Percentiles rank a stretch among this genome's conserved stretches.
phyloP scores from a whole-genome alignment of 2,888 invertebrate species.

The Mimas tiliae region DNA sequence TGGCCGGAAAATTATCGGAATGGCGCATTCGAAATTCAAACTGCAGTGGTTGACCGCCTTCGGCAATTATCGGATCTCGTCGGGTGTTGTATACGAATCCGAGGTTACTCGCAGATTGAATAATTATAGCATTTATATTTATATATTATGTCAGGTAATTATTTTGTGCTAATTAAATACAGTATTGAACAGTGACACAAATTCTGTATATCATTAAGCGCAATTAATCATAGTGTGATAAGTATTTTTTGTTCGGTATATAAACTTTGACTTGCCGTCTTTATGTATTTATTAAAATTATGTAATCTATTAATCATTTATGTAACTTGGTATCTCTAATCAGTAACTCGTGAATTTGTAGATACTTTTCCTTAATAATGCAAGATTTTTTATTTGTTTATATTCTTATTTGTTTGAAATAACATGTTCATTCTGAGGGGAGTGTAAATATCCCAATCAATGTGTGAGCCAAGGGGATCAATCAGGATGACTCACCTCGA shows the following conservation, averaged over 20 bases:
- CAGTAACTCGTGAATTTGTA: no score
- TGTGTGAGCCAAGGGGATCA: no score
- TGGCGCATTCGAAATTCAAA: slow-evolving; percentile 28
- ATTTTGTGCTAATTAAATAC: neutral
- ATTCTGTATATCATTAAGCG: neutral
- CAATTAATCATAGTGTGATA: neutral
- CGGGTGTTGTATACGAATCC: neutral
- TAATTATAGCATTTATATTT: neutral
- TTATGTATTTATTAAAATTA: no score
- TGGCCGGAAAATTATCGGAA: slow-evolving; percentile 52
- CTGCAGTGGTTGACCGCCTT: slow-evolving; percentile 1
- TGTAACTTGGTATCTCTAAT: no score
- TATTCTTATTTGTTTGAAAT: no score
- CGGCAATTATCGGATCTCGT: neutral
- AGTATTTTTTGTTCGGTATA: neutral
- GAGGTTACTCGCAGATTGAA: neutral
- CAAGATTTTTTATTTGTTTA: no score
- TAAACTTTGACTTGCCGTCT: neutral
- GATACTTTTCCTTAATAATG: no score
- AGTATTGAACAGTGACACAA: neutral
- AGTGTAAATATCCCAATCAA: no score
- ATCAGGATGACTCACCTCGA: no score
- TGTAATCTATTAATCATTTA: no score
- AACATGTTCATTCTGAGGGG: no score
- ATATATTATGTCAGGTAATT: neutral